Evolutionary conservation across 2,888 invertebrate genomes (phyloP), one percentile per base, ranked within the genome.

Genomic region (Stenotaenia linearis): DNA sequence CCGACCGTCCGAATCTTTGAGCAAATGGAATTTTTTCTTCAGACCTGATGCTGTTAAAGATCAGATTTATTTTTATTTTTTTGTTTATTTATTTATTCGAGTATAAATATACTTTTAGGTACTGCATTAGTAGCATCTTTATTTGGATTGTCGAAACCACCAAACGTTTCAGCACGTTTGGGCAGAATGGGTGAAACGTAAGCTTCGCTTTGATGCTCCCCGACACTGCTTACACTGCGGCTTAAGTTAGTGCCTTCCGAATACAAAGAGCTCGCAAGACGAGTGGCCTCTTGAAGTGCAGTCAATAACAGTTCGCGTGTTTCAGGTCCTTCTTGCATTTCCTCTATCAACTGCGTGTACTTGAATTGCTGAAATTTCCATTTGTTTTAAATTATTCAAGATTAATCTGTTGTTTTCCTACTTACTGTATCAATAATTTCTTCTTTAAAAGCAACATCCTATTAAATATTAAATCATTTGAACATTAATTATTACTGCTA

Each of bases 151-250:
- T 97, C 97, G 85, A 97, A 97, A 9, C 97, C 97, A 0, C 96
- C 96, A 87, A 97, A 98, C 3, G 97, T 97, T 88, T 97, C 97
- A 0, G 97, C 97, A 35, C 97, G 90, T 83, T 96, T 92, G 21
- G 97, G 97, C 81, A 97, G 87, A 45, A 93, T 92, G 18, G 95
- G 93, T 32, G 94, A 93, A 81, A 93, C 91, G 86, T 94, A 96
- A 0, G 92, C 90, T 30, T 92, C 91, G 84, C 94, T 95, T 84
- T 96, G 94, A 78, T 95, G 91, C 87, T 97, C 97, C 5, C 97
- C 97, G 0, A 94, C 97, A 30, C 96, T 96, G 87, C 96, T 96
- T 21, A 95, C 93, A 85, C 96, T 96, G 78, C 97, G 91, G 10
- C 95, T 94, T 15, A 97, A 89, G 80, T 92, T 92, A 40, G 92